phyloP scores from a whole-genome alignment of 2,113 vertebrate species.

The Bujurquina vittata region DNA sequence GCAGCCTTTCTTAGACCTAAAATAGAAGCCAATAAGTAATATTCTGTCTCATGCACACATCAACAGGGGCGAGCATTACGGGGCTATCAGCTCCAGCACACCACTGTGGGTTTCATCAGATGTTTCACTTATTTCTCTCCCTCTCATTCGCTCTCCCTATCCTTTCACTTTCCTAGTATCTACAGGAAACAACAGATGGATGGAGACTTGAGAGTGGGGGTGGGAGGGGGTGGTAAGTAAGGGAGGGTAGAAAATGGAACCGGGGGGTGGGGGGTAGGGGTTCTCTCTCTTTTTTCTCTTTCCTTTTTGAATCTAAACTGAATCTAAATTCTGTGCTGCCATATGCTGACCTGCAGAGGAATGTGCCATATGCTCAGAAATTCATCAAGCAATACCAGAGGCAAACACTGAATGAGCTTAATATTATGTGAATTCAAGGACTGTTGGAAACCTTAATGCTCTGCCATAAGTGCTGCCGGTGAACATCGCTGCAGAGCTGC shows the following conservation, averaged over 20 bases:
- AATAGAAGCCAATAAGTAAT: conserved; percentile 9
- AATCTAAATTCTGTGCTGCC: conserved; percentile 53
- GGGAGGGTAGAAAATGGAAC: too few relatives aligned
- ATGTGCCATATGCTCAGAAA: conserved; percentile 69
- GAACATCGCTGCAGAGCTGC: conserved; percentile 5
- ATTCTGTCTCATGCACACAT: not conserved
- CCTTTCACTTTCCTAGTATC: conserved; percentile 49
- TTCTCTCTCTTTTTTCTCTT: conserved; percentile 22
- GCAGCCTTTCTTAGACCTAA: not conserved
- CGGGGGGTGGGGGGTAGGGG: too few relatives aligned
- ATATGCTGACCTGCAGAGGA: conserved; percentile 70
- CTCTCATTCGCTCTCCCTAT: conserved; percentile 36
- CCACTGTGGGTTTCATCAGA: conserved; percentile 49
- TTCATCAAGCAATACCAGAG: conserved; percentile 33
- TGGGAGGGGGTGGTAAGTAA: too few relatives aligned
- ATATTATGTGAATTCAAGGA: conserved; percentile 48
- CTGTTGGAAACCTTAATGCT: conserved; percentile 18
- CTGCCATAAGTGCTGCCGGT: not conserved
- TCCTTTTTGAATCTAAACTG: conserved; percentile 53
- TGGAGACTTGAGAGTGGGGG: conserved; percentile 8
- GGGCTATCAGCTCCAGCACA: conserved; percentile 30
- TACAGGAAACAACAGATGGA: conserved; percentile 72
- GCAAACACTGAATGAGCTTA: conserved; percentile 41
- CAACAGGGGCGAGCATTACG: not conserved
- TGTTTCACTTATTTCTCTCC: conserved; percentile 43